Percentiles rank a stretch among this genome's conserved stretches.
Conservation (phyloP, 2,113 vertebrate genomes). For the Lophura nycthemera region DNA sequence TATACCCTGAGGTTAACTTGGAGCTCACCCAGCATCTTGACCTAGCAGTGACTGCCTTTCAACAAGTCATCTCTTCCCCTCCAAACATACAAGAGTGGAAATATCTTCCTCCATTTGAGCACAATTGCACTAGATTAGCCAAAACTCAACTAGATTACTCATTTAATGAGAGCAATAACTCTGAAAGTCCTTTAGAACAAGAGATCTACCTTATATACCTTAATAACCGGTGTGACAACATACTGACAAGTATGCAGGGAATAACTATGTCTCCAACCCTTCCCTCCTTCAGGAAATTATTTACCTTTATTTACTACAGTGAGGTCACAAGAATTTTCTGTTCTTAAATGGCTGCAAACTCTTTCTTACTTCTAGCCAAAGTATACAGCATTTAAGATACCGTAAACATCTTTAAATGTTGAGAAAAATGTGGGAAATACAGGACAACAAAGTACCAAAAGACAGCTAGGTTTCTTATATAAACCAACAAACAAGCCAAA, state of each 20-base stretch:
- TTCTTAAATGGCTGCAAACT: neutral
- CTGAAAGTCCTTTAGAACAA: neutral
- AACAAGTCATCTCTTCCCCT: neutral
- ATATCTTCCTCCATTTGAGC: neutral
- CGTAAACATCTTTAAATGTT: neutral
- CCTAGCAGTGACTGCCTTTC: neutral
- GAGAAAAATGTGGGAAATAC: neutral
- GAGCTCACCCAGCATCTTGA: neutral
- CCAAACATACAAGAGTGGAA: neutral
- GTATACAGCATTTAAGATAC: neutral
- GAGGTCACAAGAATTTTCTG: neutral
- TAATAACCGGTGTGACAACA: neutral
- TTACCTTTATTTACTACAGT: neutral
- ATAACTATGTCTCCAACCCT: neutral
- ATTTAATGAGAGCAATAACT: fast-evolving
- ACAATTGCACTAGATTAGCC: neutral
- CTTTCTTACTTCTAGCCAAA: neutral
- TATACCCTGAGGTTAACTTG: fast-evolving
- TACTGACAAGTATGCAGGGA: neutral
- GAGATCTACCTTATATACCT: neutral
- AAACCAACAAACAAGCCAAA: neutral
- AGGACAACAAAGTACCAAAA: neutral
- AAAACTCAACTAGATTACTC: neutral
- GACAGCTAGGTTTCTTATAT: neutral
- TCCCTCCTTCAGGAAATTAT: neutral